Evolutionary conservation across 1,140 invertebrate species (phyloP).

Genomic region (Ostrea denselamellosa): DNA sequence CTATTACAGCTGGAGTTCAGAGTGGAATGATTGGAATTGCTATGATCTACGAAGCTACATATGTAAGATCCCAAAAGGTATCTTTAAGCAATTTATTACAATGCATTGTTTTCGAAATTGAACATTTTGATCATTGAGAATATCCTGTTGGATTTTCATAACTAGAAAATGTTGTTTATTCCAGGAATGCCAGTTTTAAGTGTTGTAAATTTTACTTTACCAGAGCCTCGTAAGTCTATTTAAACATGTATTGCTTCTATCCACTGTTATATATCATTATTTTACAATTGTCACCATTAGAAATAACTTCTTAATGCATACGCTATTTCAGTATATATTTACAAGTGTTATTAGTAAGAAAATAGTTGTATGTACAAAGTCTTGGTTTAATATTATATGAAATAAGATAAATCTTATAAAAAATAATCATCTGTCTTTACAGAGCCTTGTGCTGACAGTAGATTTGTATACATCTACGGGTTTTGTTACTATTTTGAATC

Average conservation of each 20-base stretch:
- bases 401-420: too few species aligned
- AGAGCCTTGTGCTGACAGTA: conserved; percentile 55
- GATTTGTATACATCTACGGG: conserved; percentile 56
- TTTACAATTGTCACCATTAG: too few species aligned
- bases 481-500: conserved; percentile 55
- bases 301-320: too few species aligned
- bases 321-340: too few species aligned
- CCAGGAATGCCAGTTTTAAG: background rate
- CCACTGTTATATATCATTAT: too few species aligned
- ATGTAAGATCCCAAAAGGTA: conserved; percentile 55
- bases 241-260: background rate
- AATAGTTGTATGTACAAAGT: too few species aligned
- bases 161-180: background rate
- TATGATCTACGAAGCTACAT: conserved; percentile 55
- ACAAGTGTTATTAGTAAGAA: too few species aligned
- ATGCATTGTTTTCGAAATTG: too few species aligned
- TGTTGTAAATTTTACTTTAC: background rate
- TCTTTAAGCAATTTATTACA: background rate
- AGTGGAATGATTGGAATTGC: conserved; percentile 66
- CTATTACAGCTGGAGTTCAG: background rate
- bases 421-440: conserved; percentile 4
- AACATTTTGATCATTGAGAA: background rate
- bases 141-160: background rate
- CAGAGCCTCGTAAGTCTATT: background rate
- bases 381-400: too few species aligned